Percentiles rank a stretch among this genome's conserved stretches.
Evolutionary conservation across 1,140 invertebrate species (phyloP).

Genomic region (Dinoponera quadriceps): DNA sequence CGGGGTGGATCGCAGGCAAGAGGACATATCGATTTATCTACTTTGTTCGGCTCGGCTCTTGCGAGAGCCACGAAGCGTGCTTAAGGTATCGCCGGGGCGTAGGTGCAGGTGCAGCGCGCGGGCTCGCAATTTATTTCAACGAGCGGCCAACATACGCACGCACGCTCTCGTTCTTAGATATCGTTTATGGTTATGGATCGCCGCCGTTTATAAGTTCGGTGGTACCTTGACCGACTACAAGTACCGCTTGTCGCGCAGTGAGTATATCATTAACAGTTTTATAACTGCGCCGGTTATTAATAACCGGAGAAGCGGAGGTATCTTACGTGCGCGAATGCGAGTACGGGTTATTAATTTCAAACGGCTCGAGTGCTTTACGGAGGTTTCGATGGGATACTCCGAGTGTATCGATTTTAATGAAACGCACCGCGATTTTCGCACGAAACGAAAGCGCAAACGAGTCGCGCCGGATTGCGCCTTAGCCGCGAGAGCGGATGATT

Average conservation of each 20-base stretch:
- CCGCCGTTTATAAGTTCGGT: slow-evolving; percentile 69
- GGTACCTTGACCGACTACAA: slow-evolving; percentile 72
- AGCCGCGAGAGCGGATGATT: slow-evolving; percentile 34
- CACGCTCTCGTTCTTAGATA: slow-evolving; percentile 62
- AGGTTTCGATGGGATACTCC: slow-evolving; percentile 8
- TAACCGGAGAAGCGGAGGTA: slow-evolving; percentile 44
- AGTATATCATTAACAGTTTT: slow-evolving; percentile 74
- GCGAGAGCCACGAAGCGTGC: slow-evolving; percentile 1
- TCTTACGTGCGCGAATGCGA: neutral
- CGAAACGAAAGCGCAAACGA: slow-evolving; percentile 8
- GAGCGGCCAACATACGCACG: slow-evolving; percentile 37
- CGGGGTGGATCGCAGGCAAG: neutral
- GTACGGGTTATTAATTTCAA: slow-evolving; percentile 65
- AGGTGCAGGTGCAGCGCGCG: slow-evolving; percentile 67
- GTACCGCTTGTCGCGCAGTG: slow-evolving; percentile 69
- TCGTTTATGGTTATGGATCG: slow-evolving; percentile 71
- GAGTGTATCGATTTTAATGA: slow-evolving; percentile 44
- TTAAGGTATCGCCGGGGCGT: slow-evolving; percentile 59
- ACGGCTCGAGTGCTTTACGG: slow-evolving; percentile 1
- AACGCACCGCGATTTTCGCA: neutral
- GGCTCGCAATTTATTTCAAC: slow-evolving; percentile 68
- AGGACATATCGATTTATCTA: slow-evolving; percentile 69
- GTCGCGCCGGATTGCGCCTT: slow-evolving; percentile 20
- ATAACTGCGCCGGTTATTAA: slow-evolving; percentile 61
- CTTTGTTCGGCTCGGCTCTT: slow-evolving; percentile 48